A percentile compares a stretch with the other conserved stretches of the same genome.
phyloP scores from a whole-genome alignment of 2,797 vertebrate genomes.

The Liparis tanakae region DNA sequence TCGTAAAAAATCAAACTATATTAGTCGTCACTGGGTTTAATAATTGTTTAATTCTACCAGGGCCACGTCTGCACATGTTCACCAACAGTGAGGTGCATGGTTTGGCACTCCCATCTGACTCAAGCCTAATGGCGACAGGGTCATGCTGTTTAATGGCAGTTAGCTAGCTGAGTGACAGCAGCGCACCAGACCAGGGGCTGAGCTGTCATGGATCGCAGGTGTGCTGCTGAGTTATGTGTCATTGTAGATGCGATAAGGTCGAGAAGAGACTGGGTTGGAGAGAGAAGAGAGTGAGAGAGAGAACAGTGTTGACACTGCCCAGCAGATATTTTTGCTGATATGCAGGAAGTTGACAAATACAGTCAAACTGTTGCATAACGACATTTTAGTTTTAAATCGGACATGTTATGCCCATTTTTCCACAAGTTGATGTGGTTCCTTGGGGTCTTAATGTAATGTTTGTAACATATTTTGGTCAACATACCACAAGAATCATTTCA shows the following conservation, averaged over 20 bases:
- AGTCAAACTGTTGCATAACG: not conserved
- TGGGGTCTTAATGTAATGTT: too few relatives aligned
- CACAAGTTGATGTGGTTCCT: too few relatives aligned
- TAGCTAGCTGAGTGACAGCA: conserved; percentile 87
- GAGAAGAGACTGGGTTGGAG: conserved; percentile 60
- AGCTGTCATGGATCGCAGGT: conserved; percentile 87
- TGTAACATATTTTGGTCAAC: too few relatives aligned
- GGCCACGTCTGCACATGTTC: conserved; percentile 37
- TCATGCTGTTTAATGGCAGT: conserved; percentile 87
- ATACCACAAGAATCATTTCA: too few relatives aligned
- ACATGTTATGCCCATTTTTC: too few relatives aligned
- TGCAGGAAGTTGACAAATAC: conserved; percentile 8
- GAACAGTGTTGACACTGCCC: not conserved
- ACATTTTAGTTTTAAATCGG: too few relatives aligned
- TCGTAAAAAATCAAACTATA: not conserved
- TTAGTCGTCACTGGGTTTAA: not conserved
- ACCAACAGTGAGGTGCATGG: conserved; percentile 46
- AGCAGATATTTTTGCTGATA: conserved; percentile 4
- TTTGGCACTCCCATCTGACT: conserved; percentile 85
- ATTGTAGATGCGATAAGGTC: conserved; percentile 84
- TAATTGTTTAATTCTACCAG: conserved; percentile 12
- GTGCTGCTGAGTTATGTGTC: conserved; percentile 89
- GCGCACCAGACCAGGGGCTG: conserved; percentile 82
- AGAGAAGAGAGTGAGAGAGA: conserved; percentile 30
- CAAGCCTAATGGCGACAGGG: conserved; percentile 89